Base-by-base conservation (phyloP, 2,888 invertebrate species). In the Andrena hattorfiana region DNA sequence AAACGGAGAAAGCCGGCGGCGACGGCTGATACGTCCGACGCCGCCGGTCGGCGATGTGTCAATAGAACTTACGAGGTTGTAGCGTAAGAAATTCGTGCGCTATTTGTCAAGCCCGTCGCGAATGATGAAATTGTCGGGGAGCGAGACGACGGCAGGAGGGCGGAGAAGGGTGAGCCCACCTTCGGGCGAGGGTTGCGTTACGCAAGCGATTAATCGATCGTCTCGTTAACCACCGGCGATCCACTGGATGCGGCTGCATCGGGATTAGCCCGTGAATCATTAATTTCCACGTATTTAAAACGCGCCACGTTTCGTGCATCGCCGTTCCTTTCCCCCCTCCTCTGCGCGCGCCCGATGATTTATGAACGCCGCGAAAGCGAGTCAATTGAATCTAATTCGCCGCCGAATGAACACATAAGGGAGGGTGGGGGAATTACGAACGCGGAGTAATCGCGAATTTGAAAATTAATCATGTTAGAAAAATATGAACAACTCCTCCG, bases 1-100 rank as follows among this genome's bases (percentile, higher is more conserved):
- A 88, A 78, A 73, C 60, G 73, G 78, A 80, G 81, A 82, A 80
- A 77, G 79, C 73, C 35, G 62, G 64, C 68, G 42, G 20, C 63
- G 13, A 42, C 48, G 28, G 13, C 56, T 56, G 78, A 48, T 63
- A 20, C 48, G 23, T 8, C 32, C 16, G 26, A n/a, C 26, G 42
- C 3, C 26, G 42, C 8, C 30, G 20, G n/a, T 30, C 56, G 72
- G 54, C 59, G 42, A 74, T 73, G 60, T 80, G 68, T 81, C 80
- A 69, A 81, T 81, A 73, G 63, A 49, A 64, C 68, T 73, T 54
- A 79, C 35, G 62, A 49, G n/a, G 10, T 6, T 2, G 54, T 28
- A 35, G 32, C 56, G n/a, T 26, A 49, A 48, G 60, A 80, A 66
- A 80, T 67, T 80, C 78, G 70, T 77, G 60, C 49, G 23, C 78